phyloP scores from a whole-genome alignment of 2,797 vertebrate species.

The Pipistrellus pipistrellus region DNA sequence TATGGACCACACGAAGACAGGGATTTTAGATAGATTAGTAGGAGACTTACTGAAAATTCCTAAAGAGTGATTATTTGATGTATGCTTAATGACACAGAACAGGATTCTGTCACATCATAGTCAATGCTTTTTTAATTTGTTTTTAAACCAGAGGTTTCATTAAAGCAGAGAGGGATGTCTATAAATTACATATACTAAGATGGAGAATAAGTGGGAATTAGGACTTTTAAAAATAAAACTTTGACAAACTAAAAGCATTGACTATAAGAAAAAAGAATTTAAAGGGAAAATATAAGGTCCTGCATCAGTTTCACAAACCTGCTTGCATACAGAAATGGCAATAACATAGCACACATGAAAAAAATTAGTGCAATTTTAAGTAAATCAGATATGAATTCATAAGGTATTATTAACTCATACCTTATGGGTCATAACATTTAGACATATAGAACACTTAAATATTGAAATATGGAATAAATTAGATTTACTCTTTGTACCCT shows the following conservation, averaged over 20 bases:
- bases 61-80: slow-evolving; percentile 6
- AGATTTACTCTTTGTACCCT: not conserved
- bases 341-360: not conserved
- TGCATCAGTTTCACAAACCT: not conserved
- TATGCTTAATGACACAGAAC: not conserved
- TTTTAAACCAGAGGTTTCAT: not conserved
- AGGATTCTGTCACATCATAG: not conserved
- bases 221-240: slow-evolving; percentile 24
- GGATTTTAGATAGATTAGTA: slow-evolving; percentile 14
- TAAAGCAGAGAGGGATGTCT: not conserved
- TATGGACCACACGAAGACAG: not conserved
- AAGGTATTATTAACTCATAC: not conserved
- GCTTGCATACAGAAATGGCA: not conserved
- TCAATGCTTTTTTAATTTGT: not conserved
- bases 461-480: not conserved
- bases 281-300: not conserved
- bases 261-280: not conserved
- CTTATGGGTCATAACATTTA: not conserved
- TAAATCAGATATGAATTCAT: not conserved
- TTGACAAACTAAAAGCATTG: not conserved
- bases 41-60: not conserved
- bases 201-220: not conserved
- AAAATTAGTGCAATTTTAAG: slow-evolving; percentile 11
- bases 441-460: not conserved
- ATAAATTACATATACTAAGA: not conserved